Evolutionary conservation across 1,140 invertebrate species (phyloP).

Genomic region (Zaprionus camerounensis): DNA sequence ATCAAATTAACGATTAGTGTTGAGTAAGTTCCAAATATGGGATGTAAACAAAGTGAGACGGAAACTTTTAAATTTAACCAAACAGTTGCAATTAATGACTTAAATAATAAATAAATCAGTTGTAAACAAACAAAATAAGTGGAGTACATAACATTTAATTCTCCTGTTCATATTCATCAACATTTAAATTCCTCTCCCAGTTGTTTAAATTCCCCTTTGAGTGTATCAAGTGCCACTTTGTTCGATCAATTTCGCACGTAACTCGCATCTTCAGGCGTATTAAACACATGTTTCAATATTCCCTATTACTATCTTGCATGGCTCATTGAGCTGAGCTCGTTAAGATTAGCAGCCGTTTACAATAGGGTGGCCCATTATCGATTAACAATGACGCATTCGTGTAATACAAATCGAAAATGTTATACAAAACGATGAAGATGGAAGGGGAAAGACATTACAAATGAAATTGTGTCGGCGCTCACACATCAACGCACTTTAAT

Average conservation of each 20-base stretch:
- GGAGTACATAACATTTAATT: too few species aligned
- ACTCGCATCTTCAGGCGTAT: slow-evolving; percentile 6
- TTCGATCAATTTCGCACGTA: neutral
- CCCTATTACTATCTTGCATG: slow-evolving; percentile 24
- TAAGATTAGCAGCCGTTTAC: slow-evolving; percentile 45
- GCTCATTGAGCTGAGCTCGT: slow-evolving; percentile 51
- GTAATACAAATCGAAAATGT: slow-evolving; percentile 70
- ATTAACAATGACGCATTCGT: slow-evolving; percentile 58
- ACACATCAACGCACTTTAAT: slow-evolving; percentile 71
- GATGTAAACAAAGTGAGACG: too few species aligned
- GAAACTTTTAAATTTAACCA: too few species aligned
- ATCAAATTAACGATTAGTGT: too few species aligned
- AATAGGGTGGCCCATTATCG: slow-evolving; percentile 55
- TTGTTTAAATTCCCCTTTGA: neutral
- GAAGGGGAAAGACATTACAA: neutral
- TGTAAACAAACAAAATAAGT: too few species aligned
- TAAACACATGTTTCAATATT: slow-evolving; percentile 8
- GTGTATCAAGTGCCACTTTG: slow-evolving; percentile 5
- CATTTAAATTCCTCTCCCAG: too few species aligned
- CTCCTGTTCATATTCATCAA: too few species aligned
- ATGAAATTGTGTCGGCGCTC: slow-evolving; percentile 30
- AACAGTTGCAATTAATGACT: too few species aligned
- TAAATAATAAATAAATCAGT: too few species aligned
- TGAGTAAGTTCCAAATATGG: too few species aligned
- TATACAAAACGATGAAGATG: neutral